These are phyloP conservation scores for Tribolium freemani DNA, from an alignment of 2,888 invertebrate species.

Conservation along the genomic window DNA sequence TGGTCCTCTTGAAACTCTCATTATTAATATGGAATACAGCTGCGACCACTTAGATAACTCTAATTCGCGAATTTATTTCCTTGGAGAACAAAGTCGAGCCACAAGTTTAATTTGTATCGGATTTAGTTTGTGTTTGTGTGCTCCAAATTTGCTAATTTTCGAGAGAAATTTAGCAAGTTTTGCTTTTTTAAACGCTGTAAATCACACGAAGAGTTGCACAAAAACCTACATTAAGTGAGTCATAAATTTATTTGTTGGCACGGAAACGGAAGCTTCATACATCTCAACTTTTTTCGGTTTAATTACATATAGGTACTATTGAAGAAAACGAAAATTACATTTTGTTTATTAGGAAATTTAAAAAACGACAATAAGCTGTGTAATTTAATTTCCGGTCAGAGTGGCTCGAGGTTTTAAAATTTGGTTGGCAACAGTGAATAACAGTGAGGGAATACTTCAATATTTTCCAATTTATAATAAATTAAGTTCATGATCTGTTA, in stretches of 20 bases:
- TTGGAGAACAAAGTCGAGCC: constrained; percentile 20
- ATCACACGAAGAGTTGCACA: neutral
- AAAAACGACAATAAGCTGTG: too few relatives aligned
- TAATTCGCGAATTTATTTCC: constrained; percentile 37
- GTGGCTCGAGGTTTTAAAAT: too few relatives aligned
- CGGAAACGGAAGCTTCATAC: too few relatives aligned
- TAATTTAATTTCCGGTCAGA: too few relatives aligned
- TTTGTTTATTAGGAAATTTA: too few relatives aligned
- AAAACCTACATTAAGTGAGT: neutral
- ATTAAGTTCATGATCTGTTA: too few relatives aligned
- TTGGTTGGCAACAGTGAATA: too few relatives aligned
- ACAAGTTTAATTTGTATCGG: constrained; percentile 32
- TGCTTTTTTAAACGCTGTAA: constrained; percentile 5
- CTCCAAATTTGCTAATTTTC: constrained; percentile 18
- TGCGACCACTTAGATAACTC: constrained; percentile 34
- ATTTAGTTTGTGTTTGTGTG: constrained; percentile 25
- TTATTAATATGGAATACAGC: constrained; percentile 33
- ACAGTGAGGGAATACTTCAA: too few relatives aligned
- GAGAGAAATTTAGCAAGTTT: constrained; percentile 5
- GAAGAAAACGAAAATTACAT: too few relatives aligned
- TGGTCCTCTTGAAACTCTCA: constrained; percentile 24
- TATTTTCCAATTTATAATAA: too few relatives aligned
- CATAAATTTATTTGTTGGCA: neutral
- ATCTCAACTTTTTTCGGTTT: too few relatives aligned
- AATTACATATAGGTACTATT: too few relatives aligned